Base-by-base conservation (phyloP, 2,888 invertebrate genomes). In the Tuta absoluta region DNA sequence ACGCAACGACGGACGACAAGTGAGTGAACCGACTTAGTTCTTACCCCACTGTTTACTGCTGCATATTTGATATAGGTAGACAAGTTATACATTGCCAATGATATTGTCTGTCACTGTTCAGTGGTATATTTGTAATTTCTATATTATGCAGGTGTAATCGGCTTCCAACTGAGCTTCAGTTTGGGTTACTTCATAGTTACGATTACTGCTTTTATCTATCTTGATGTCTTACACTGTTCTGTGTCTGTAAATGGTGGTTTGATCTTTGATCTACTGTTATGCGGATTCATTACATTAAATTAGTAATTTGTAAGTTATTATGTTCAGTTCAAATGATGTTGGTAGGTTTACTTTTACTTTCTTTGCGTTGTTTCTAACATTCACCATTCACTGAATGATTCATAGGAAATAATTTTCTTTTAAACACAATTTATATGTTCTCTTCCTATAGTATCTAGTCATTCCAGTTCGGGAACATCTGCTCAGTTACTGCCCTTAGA, bases 241-340 rank as follows among this genome's bases (percentile, higher is more conserved):
- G 2, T 7, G 23, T 3, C 51, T 23, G 11, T 51, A 45, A 37
- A 45, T 45, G 5, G 17, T 17, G 5, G 45, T 45, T 45, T 45
- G 45, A 45, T 45, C n/a, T 45, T 17, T n/a, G 17, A 45, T n/a
- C 45, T 45, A 3, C 41, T 17, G 17, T 45, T 45, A 17, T 45
- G 45, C n/a, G 45, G 17, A 45, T 45, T 45, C 45, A 45, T 45
- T 45, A 45, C 45, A 45, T 45, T 5, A 45, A n/a, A 45, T 45
- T 7, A 3, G 7, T 17, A 14, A 41, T 41, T 14, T 45, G 17
- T 45, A n/a, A 17, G 17, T 33, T 7, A 45, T 45, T 17, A n/a
- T 14, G 12, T 45, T 5, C 17, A 3, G 45, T 45, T n/a, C 45
- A 45, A 4, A 3, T 45, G 1, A n/a, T 41, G 41, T 14, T 41